phyloP scores from a whole-genome alignment of 1,140 invertebrate genomes.

The honey bee (Apis mellifera) region Amel_HAv3.1 CM009937.2:11498001-11498500 shows the following conservation, averaged over 20 bases:
- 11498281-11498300: background rate
- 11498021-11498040: too few species aligned
- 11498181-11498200: background rate
- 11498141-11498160: conserved; percentile 5
- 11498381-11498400: conserved; percentile 76
- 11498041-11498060: too few species aligned
- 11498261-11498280: background rate
- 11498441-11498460: conserved; percentile 18
- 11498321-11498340: conserved; percentile 66
- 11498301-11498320: conserved; percentile 59
- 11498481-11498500: conserved; percentile 18
- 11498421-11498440: conserved; percentile 43
- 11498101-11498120: background rate
- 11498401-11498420: conserved; percentile 65
- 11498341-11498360: conserved; percentile 75
- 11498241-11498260: conserved; percentile 6
- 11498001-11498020: too few species aligned
- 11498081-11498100: too few species aligned
- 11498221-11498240: background rate
- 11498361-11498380: conserved; percentile 58
- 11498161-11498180: conserved; percentile 1
- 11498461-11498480: conserved; percentile 12
- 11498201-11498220: too few species aligned
- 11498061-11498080: too few species aligned
- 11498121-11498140: background rate